These are phyloP conservation scores for Podotricha telesiphe DNA, from an alignment of 2,888 invertebrate species.

Conservation along the genomic window DNA sequence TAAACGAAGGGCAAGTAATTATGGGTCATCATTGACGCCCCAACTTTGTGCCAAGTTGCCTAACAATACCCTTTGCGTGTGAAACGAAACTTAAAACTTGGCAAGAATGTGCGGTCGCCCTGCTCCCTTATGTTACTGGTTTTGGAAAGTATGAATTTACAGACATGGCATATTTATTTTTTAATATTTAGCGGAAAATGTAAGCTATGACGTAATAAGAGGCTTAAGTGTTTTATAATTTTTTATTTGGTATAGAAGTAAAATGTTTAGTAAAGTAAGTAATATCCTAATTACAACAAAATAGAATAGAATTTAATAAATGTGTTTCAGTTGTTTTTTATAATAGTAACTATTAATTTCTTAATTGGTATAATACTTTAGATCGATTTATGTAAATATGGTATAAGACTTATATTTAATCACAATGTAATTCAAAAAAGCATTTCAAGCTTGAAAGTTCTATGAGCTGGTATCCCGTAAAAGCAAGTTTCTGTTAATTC, in stretches of 20 bases:
- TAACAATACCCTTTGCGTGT: slow-evolving; percentile 55
- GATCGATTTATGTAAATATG: too few species aligned
- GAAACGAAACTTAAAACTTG: slow-evolving; percentile 60
- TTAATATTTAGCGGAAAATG: background rate
- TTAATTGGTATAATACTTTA: too few species aligned
- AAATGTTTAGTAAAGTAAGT: too few species aligned
- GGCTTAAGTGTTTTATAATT: too few species aligned
- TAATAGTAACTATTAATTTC: too few species aligned
- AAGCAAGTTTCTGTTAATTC: slow-evolving; percentile 21
- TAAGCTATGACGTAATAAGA: too few species aligned
- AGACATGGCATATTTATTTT: background rate
- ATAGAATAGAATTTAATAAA: too few species aligned
- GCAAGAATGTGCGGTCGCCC: slow-evolving; percentile 63
- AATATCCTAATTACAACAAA: too few species aligned
- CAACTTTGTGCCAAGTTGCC: slow-evolving; percentile 54
- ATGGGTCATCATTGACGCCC: slow-evolving; percentile 54
- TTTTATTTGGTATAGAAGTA: too few species aligned
- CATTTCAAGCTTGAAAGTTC: background rate
- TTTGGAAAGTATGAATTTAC: background rate
- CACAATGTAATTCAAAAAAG: background rate
- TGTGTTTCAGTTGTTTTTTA: too few species aligned
- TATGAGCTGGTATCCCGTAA: background rate
- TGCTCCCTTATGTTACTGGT: slow-evolving; percentile 42
- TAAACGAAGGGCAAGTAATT: slow-evolving; percentile 49
- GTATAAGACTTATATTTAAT: too few species aligned